Evolutionary conservation across 1,140 invertebrate species (phyloP).

Genomic region (Drosophila guanche): DNA sequence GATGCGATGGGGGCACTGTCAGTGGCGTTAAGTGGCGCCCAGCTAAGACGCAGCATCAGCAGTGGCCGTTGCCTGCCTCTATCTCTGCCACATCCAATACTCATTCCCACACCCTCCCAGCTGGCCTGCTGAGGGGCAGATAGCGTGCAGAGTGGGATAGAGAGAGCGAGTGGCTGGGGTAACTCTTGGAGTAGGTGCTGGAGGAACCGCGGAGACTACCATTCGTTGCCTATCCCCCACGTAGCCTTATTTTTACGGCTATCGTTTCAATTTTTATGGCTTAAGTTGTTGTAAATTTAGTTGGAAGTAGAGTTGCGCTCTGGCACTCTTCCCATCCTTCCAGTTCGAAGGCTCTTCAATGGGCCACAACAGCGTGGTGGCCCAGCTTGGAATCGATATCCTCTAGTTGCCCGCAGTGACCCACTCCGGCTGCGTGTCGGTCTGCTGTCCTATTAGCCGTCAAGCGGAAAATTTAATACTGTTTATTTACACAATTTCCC

Average conservation of each 20-base stretch:
- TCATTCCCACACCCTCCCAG: conserved; percentile 30
- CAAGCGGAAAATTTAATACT: conserved; percentile 70
- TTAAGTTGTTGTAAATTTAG: conserved; percentile 73
- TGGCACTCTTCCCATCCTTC: conserved; percentile 16
- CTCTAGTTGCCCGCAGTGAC: conserved; percentile 21
- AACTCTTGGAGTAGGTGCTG: neutral
- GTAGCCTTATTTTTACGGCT: conserved; percentile 59
- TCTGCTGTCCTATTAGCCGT: conserved; percentile 68
- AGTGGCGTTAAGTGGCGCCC: conserved; percentile 68
- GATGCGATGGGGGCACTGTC: conserved; percentile 31
- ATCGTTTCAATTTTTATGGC: conserved; percentile 78
- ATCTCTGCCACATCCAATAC: neutral
- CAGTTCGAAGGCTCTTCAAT: conserved; percentile 33
- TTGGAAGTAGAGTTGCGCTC: conserved; percentile 42
- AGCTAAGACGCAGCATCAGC: conserved; percentile 66
- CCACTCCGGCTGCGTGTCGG: conserved; percentile 54
- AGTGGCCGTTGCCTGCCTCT: conserved; percentile 20
- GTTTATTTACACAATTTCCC: conserved; percentile 72
- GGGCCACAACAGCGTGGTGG: too few relatives aligned
- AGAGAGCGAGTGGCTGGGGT: neutral
- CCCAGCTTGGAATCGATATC: conserved; percentile 67
- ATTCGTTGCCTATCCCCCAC: conserved; percentile 14
- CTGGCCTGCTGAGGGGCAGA: conserved; percentile 63
- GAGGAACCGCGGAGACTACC: neutral
- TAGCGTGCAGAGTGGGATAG: conserved; percentile 24